Evolutionary conservation across 37 sponge, comb jelly and placozoan genomes (phyloP), one percentile per base, ranked within the genome.

Genomic region (Amphimedon queenslandica): DNA sequence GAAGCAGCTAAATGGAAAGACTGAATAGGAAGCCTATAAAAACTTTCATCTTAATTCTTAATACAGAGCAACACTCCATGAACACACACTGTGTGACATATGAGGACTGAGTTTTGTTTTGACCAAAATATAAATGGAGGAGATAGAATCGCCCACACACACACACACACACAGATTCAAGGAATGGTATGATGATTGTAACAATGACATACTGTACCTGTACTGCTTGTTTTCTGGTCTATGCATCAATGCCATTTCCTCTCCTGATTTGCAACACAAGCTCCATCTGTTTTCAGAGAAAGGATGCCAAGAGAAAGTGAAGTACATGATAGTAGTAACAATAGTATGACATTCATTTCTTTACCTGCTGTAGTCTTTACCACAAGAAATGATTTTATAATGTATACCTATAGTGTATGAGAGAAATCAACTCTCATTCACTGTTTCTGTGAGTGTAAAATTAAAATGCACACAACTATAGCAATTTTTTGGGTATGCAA

Each of bases 201-300:
- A n/a, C n/a, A 31, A 63, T 63, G 64, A 4, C 40, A 33, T 25
- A 30, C 74, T 76, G 51, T 35, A 82, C 83, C 75, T 63, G 24
- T 70, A 75, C 24, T 67, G 37, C 37, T 61, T 10, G 31, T 82
- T 75, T 31, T 63, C 39, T 42, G 37, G 35, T 39, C 36, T 56
- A 27, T 70, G 75, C 53, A 76, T 67, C 37, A 70, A 24, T 13
- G 43, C 36, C 27, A 82, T 29, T 33, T 82, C 83, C 18, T 47
- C 63, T 5, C 83, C 83, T 41, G 76, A 66, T 57, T 75, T 82
- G 76, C 83, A 82, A 53, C 83, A 82, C 28, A 82, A 61, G 35
- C 53, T 24, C 29, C 68, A 33, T 70, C 76, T 82, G 71, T 21
- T 37, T 67, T 34, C 13, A 47, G 53, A 47, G 8, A 8, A 47